Percentiles rank a stretch among this genome's conserved stretches.
Conservation (phyloP, 2,113 vertebrate genomes). For the Phalacrocorax carbo region DNA sequence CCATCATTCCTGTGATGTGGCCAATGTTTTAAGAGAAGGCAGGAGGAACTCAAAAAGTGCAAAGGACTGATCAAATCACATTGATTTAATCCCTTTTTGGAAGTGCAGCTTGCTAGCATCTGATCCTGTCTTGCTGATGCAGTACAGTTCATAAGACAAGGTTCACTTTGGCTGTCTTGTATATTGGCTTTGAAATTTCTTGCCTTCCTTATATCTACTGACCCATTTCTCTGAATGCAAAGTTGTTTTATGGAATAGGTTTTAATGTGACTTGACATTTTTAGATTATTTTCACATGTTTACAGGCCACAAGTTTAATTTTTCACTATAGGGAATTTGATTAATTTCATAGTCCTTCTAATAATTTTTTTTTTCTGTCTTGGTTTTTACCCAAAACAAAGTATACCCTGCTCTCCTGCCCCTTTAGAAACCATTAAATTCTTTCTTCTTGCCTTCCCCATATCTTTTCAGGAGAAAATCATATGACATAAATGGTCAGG, state of each 20-base stretch:
- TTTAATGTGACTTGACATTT: neutral
- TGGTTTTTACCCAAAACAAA: neutral
- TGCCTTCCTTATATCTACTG: neutral
- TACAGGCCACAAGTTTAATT: neutral
- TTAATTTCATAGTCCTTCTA: neutral
- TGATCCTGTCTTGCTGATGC: neutral
- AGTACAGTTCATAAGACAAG: neutral
- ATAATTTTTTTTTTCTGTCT: neutral
- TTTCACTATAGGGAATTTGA: neutral
- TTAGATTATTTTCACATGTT: neutral
- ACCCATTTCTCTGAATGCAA: neutral
- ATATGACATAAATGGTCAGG: fast-evolving
- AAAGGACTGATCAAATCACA: neutral
- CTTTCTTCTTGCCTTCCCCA: neutral
- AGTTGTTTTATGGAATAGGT: neutral
- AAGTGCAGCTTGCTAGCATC: neutral
- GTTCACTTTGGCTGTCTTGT: neutral
- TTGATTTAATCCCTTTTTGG: neutral
- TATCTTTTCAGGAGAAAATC: neutral
- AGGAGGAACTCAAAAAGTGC: neutral
- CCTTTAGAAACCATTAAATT: neutral
- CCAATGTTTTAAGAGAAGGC: neutral
- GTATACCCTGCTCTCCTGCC: neutral
- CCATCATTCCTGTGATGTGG: neutral
- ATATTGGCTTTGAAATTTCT: neutral